Evolutionary conservation across 2,113 vertebrate genomes (phyloP), one percentile per base, ranked within the genome.

Genomic region (Lethenteron camtschaticum): DNA sequence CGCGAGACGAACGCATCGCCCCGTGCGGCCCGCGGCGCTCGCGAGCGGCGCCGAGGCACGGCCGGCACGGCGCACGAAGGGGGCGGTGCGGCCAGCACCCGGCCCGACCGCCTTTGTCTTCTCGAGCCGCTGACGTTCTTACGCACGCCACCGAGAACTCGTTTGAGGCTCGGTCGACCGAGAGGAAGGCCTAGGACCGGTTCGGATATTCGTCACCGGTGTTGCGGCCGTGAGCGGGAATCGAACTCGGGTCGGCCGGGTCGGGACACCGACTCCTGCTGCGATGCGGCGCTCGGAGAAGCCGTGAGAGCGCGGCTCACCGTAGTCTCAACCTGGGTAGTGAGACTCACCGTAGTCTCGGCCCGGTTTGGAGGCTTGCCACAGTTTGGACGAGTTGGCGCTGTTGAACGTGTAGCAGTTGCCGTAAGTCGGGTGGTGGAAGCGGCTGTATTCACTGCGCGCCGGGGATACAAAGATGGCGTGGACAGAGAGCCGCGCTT

Each of bases 391-490:
- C 73, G 70, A 80, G 71, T 75, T 82, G 74, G 82, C 81, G 72
- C 80, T 77, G 1, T 85, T 85, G 74, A 86, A 84, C 8, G 84
- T 86, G 14, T 86, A 86, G 77, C 84, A 86, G 73, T 83, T 85
- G 55, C 83, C 84, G 8, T 85, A 85, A 63, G 85, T 73, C 0
- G 82, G 81, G 57, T 86, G 83, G 74, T 86, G 82, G 74, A 85
- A 85, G 56, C 79, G 81, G 9, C 82, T 81, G 0, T 84, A 85
- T 75, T 84, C 83, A 77, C 84, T 41, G 41, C 41, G 6, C 41
- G 24, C 41, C 41, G 41, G 41, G 41, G 41, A 41, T 41, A 41
- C 41, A 41, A 6, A 41, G 41, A 41, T 3, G 41, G 41, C 41
- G 41, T 5, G 6, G 41, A 41, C 41, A 41, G 41, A 41, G 41